A percentile compares a stretch with the other conserved stretches of the same genome.
Conservation (phyloP, 2,888 invertebrate species). For the Plebejus anna region DNA sequence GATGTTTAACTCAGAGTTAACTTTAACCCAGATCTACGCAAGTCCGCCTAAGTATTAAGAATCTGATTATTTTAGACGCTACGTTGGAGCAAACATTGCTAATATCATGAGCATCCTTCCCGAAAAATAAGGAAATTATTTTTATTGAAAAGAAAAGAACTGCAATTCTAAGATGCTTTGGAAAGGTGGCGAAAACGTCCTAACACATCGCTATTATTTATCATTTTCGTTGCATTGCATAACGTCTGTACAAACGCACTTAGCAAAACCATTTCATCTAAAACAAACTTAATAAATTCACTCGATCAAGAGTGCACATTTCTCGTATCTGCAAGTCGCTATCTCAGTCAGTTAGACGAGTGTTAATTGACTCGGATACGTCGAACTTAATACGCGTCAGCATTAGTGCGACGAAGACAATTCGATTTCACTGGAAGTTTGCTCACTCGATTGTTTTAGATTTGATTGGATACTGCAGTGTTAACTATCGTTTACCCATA, state of each 20-base stretch:
- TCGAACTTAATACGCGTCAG: conserved; percentile 44
- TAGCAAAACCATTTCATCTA: background rate
- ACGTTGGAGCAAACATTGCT: too few relatives aligned
- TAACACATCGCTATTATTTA: too few relatives aligned
- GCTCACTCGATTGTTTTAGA: background rate
- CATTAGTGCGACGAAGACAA: conserved; percentile 27
- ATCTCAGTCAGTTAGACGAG: conserved; percentile 55
- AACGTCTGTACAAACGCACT: background rate
- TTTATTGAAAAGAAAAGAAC: too few relatives aligned
- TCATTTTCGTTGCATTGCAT: background rate
- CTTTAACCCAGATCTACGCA: too few relatives aligned
- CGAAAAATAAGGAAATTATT: too few relatives aligned
- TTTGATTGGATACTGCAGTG: background rate
- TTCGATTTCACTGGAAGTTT: conserved; percentile 22
- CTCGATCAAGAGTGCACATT: conserved; percentile 1
- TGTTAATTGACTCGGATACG: conserved; percentile 60
- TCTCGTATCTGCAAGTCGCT: conserved; percentile 36
- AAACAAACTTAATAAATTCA: background rate
- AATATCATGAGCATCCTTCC: too few relatives aligned
- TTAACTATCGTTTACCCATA: background rate
- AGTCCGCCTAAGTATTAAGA: too few relatives aligned
- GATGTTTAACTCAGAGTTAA: too few relatives aligned
- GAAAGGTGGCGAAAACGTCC: too few relatives aligned
- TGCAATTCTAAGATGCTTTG: too few relatives aligned
- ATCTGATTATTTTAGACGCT: too few relatives aligned